Evolutionary conservation across 2,888 invertebrate genomes (phyloP).

Genomic region (Leptopterna dolabrata): DNA sequence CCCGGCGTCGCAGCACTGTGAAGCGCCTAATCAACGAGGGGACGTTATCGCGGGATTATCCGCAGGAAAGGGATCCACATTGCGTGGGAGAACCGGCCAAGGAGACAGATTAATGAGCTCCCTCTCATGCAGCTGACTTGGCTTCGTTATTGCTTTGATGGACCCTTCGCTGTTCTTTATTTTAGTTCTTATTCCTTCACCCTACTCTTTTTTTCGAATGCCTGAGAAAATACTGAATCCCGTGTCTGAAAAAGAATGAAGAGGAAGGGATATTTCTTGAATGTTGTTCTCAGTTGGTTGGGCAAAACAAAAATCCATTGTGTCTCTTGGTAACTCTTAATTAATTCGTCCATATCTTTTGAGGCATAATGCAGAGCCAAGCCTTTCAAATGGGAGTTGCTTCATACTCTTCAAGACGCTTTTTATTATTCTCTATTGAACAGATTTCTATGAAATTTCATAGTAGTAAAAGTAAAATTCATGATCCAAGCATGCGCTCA

Average conservation of each 20-base stretch:
- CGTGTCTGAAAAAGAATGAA: not conserved
- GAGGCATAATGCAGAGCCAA: not conserved
- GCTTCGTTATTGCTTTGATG: not conserved
- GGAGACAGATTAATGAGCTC: slow-evolving; percentile 14
- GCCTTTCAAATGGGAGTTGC: not conserved
- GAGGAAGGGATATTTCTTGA: not conserved
- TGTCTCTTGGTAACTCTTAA: not conserved
- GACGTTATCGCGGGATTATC: slow-evolving; percentile 38
- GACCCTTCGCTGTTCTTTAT: not conserved
- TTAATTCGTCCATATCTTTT: not conserved
- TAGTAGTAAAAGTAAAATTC: too few relatives aligned
- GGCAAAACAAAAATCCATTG: not conserved
- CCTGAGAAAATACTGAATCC: not conserved
- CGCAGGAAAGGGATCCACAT: slow-evolving; percentile 22
- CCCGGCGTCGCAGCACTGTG: not conserved
- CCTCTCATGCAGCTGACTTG: not conserved
- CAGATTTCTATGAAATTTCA: too few relatives aligned
- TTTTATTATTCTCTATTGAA: too few relatives aligned
- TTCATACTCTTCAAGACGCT: too few relatives aligned
- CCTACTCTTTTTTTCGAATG: not conserved
- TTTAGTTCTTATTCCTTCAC: not conserved
- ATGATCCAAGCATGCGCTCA: too few relatives aligned
- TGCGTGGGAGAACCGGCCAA: slow-evolving; percentile 3
- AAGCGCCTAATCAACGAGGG: slow-evolving; percentile 17
- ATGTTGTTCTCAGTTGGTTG: not conserved